Base-by-base conservation (phyloP, 2,113 vertebrate genomes). In the Aldabrachelys gigantea region DNA sequence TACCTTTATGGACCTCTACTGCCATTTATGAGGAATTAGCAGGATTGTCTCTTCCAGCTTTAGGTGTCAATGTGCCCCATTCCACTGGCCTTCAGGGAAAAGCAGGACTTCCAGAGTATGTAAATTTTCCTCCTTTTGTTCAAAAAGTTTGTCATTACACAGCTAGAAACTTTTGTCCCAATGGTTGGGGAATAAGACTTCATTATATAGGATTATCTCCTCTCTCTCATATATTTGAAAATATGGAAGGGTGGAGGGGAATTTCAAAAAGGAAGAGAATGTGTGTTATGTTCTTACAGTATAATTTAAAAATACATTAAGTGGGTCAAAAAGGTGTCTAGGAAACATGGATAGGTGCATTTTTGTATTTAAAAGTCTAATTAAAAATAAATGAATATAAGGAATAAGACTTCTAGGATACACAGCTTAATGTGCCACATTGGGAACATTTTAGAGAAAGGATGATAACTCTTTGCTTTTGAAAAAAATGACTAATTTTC, bases 281-380 rank as follows among this genome's bases (percentile, higher is more conserved):
- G 13, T 75, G 72, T 44, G 8, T 10, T 75, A 41, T 75, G 72
- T 75, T 75, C 19, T 41, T 75, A 9, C 8, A 72, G 14, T 62
- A 31, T 31, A 62, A 27, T 49, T 50, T 6, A 4, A 57, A 56
- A n/a, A 2, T 0, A 2, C 21, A 21, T 1, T 0, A 21, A 13
- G 9, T 0, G 1, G 47, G 53, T 54, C 57, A 8, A 0, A 1
- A 69, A 5, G 35, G 41, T 0, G 0, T 1, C 1, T 25, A 25
- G 8, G 24, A 24, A 5, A 1, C 0, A 3, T 53, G 1, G 1
- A 38, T 3, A 0, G 3, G 17, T 54, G 53, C 0, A 19, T 5
- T 14, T 0, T 47, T 0, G 4, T 53, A 54, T 29, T 1, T 44
- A 3, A 35, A 54, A 72, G 9, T 4, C 57, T 0, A 3, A n/a